A percentile compares a stretch with the other conserved stretches of the same genome.
These are phyloP conservation scores for Scaptomyza montana DNA, from an alignment of 1,140 invertebrate species.

Conservation along the genomic window DNA sequence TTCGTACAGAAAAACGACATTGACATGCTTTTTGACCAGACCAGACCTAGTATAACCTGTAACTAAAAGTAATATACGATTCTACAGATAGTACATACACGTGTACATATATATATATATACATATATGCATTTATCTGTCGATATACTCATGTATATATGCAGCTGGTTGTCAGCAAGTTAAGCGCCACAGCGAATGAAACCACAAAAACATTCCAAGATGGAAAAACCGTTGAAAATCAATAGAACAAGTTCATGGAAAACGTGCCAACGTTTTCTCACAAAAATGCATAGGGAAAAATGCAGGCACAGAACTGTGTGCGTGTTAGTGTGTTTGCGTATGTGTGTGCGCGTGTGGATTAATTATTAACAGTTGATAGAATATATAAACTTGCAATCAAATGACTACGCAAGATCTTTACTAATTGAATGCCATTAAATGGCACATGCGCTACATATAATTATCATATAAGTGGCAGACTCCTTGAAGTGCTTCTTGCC, in stretches of 20 bases:
- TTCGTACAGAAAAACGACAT: conserved; percentile 1
- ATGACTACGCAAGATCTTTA: background rate
- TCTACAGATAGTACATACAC: background rate
- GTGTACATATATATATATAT: too few relatives aligned
- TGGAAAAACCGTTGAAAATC: conserved; percentile 60
- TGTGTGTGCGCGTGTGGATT: background rate
- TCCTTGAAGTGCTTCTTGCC: background rate
- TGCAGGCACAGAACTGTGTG: background rate
- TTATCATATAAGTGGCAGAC: background rate
- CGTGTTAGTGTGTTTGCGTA: too few relatives aligned
- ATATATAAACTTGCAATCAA: background rate
- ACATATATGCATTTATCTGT: background rate
- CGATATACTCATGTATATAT: background rate
- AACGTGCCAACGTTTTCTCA: conserved; percentile 27
- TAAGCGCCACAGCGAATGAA: background rate
- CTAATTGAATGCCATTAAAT: background rate
- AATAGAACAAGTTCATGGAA: conserved; percentile 77
- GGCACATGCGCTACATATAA: background rate
- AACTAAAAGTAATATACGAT: conserved; percentile 34
- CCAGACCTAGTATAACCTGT: background rate
- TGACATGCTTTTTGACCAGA: conserved; percentile 19
- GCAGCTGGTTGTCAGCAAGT: background rate
- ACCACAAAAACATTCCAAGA: conserved; percentile 15
- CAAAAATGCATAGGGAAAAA: conserved; percentile 50
- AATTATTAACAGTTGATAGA: background rate